phyloP scores from a whole-genome alignment of 2,113 vertebrate genomes.

The Marcusenius ussheri region DNA sequence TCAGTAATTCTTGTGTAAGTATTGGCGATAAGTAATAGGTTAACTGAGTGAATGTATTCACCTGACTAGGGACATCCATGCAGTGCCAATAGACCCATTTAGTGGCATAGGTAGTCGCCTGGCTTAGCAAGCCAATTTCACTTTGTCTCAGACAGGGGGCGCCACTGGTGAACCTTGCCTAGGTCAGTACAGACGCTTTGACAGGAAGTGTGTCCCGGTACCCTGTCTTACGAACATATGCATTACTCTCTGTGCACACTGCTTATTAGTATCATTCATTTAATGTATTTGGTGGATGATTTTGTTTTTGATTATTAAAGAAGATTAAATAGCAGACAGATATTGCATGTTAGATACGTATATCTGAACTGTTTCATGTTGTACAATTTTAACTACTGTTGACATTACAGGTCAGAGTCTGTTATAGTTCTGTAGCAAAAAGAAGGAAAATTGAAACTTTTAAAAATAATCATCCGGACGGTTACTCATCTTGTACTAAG shows the following conservation, averaged over 20 bases:
- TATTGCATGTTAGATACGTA: not conserved
- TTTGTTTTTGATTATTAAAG: not conserved
- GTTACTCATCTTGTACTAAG: not conserved
- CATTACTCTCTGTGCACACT: not conserved
- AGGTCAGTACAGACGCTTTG: not conserved
- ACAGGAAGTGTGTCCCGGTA: not conserved
- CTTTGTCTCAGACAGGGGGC: not conserved
- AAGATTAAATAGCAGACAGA: not conserved
- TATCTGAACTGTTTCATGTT: not conserved
- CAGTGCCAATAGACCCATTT: not conserved
- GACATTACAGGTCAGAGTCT: not conserved
- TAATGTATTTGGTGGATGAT: not conserved
- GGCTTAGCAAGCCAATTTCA: not conserved
- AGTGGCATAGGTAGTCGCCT: not conserved
- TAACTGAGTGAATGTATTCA: not conserved
- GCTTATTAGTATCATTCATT: not conserved
- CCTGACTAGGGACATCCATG: not conserved
- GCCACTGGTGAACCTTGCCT: not conserved
- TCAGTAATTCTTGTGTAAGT: not conserved
- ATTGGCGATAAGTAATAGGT: not conserved
- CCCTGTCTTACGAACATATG: not conserved
- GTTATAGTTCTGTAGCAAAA: not conserved
- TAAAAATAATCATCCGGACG: not conserved
- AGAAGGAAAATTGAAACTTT: not conserved
- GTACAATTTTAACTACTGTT: not conserved